Conservation (phyloP, 2,113 vertebrate species). For the Bos javanicus region DNA sequence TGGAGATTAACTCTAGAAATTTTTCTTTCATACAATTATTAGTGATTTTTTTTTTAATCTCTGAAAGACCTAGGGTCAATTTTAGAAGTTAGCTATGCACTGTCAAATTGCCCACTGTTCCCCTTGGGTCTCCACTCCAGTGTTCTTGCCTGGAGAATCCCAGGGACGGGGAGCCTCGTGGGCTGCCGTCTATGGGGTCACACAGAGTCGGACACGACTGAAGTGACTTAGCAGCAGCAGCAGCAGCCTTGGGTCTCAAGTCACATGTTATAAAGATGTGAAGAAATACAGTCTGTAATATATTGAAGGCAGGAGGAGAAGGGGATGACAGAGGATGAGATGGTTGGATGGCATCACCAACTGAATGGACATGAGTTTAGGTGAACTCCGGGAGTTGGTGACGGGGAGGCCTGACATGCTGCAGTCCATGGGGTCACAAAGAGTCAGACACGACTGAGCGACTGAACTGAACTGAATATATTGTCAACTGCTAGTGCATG, state of each 20-base stretch:
- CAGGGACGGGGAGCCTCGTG: no score
- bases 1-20: neutral
- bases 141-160: no score
- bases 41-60: neutral
- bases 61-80: neutral
- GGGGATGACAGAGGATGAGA: neutral
- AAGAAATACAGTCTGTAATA: neutral
- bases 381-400: neutral
- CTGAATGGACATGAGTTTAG: neutral
- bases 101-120: neutral
- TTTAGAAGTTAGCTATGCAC: neutral
- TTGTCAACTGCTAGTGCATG: neutral
- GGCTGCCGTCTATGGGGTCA: no score
- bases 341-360: neutral
- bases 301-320: neutral
- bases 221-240: no score
- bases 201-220: no score
- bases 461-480: neutral
- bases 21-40: neutral
- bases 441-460: accelerated
- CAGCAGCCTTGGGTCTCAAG: neutral
- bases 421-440: neutral
- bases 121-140: neutral
- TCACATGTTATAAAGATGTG: neutral
- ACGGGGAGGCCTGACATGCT: neutral